A percentile compares a stretch with the other conserved stretches of the same genome.
phyloP scores from a whole-genome alignment of 2,113 vertebrate species.

The Rousettus leschenaultii region DNA sequence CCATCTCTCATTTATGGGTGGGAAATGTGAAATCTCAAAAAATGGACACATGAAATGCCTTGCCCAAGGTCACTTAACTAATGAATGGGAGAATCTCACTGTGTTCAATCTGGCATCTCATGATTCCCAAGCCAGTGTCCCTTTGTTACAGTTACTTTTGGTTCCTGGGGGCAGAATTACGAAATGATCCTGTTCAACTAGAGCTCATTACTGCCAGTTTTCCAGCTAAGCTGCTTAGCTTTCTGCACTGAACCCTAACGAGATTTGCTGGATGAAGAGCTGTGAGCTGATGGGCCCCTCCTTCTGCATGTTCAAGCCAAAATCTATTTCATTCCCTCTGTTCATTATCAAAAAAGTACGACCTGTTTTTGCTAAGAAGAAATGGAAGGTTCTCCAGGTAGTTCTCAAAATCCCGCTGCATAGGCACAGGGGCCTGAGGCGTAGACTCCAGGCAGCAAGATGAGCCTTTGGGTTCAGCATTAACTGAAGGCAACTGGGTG shows the following conservation, averaged over 20 bases:
- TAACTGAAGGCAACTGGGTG: neutral
- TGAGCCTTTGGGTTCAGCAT: neutral
- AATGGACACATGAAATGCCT: neutral
- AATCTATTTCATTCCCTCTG: neutral
- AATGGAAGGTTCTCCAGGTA: neutral
- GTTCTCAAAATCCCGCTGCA: neutral
- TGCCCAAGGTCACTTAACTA: neutral
- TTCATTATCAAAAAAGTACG: neutral
- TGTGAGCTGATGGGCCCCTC: neutral
- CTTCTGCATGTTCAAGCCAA: neutral
- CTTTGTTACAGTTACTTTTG: constrained; percentile 18
- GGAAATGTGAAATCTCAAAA: neutral
- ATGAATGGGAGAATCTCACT: neutral
- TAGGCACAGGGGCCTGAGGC: neutral
- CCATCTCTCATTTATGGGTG: neutral
- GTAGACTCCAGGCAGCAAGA: too few relatives aligned
- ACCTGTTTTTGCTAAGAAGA: neutral
- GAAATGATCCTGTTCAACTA: neutral
- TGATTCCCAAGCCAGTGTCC: neutral
- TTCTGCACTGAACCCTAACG: neutral
- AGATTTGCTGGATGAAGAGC: neutral
- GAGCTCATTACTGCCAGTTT: neutral
- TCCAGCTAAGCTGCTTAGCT: constrained; percentile 9
- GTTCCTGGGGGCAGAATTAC: neutral
- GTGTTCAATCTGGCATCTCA: constrained; percentile 12